Evolutionary conservation across 2,797 vertebrate genomes (phyloP).

Genomic region (Tachyglossus aculeatus): DNA sequence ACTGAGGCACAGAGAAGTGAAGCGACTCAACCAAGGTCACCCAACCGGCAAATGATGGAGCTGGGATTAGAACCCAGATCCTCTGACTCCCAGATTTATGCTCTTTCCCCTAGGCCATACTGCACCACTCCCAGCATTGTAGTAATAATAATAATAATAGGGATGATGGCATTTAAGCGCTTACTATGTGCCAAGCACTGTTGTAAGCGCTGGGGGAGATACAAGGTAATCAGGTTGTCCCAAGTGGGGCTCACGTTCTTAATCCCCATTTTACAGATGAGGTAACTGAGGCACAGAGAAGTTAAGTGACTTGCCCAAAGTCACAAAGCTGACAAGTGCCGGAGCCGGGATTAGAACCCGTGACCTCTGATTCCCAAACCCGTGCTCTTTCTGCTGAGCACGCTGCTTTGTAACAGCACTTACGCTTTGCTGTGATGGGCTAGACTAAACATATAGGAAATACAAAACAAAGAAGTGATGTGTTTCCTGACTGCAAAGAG

Average conservation of each 20-base stretch:
- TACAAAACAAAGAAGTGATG: no score
- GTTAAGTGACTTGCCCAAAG: background rate
- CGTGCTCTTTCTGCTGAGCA: fast-evolving
- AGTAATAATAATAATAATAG: no score
- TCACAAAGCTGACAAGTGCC: background rate
- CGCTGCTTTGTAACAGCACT: background rate
- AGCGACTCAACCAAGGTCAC: background rate
- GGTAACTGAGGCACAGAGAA: background rate
- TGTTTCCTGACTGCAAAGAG: no score
- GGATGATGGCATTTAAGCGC: no score
- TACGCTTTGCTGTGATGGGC: no score
- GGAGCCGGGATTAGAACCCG: background rate
- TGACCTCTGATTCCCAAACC: background rate
- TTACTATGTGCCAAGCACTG: no score
- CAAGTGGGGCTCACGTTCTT: no score
- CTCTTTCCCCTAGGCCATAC: no score
- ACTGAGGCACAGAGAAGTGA: background rate
- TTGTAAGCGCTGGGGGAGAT: no score
- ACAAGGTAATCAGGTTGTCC: no score
- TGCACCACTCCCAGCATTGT: no score
- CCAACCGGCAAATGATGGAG: background rate
- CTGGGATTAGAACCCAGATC: background rate
- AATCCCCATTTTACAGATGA: background rate
- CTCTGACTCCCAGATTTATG: background rate
- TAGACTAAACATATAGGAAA: no score